Conservation (phyloP, 1,140 invertebrate species). For the Arctopsyche grandis region DNA sequence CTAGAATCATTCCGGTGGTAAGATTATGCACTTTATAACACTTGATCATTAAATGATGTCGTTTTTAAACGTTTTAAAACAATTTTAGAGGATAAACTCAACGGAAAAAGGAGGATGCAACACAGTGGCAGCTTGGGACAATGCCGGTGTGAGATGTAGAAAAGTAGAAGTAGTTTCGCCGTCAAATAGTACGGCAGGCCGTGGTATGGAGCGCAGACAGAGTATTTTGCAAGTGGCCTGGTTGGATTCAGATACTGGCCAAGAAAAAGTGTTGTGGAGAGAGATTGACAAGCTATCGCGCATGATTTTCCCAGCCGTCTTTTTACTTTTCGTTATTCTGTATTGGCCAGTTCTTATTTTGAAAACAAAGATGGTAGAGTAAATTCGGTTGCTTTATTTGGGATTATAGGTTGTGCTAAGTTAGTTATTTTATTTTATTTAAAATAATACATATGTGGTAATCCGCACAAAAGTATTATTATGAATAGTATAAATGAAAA, state of each 20-base stretch:
- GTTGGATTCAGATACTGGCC: slow-evolving; percentile 71
- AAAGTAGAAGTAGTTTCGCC: slow-evolving; percentile 66
- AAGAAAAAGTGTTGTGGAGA: slow-evolving; percentile 73
- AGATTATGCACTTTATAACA: slow-evolving; percentile 50
- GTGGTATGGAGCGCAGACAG: slow-evolving; percentile 61
- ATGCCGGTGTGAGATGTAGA: slow-evolving; percentile 68
- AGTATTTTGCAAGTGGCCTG: slow-evolving; percentile 69
- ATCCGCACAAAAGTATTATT: too few relatives aligned
- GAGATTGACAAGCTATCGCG: slow-evolving; percentile 76
- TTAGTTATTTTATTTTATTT: neutral
- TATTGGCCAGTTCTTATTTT: slow-evolving; percentile 80
- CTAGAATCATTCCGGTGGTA: slow-evolving; percentile 73
- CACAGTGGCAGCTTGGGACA: slow-evolving; percentile 71
- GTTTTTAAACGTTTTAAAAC: neutral
- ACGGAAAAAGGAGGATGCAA: slow-evolving; percentile 72
- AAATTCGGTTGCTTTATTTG: neutral
- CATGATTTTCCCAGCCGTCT: slow-evolving; percentile 78
- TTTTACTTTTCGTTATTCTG: slow-evolving; percentile 76
- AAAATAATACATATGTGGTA: too few relatives aligned
- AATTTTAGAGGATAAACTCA: slow-evolving; percentile 68
- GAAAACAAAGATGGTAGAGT: slow-evolving; percentile 66
- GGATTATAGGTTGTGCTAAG: slow-evolving; percentile 44
- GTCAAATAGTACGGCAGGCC: slow-evolving; percentile 50
- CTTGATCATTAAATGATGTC: neutral
- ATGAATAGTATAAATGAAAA: too few relatives aligned